Evolutionary conservation across 2,797 vertebrate genomes (phyloP).

Genomic region (Coregonus suidteri): DNA sequence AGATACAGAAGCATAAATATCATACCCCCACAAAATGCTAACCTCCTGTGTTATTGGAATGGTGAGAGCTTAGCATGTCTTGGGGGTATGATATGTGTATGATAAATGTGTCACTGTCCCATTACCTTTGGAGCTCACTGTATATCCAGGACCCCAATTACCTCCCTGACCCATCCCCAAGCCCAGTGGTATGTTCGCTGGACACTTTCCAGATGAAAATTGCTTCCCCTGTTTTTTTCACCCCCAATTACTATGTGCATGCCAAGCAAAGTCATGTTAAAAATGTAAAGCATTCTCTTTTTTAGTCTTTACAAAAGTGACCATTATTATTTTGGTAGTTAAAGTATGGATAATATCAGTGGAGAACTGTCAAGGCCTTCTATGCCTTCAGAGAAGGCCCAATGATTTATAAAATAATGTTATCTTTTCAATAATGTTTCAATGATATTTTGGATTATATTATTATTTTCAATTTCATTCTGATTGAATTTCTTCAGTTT

Average conservation of each 20-base stretch:
- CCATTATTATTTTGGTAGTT: not conserved
- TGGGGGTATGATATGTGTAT: no score
- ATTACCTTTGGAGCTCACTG: no score
- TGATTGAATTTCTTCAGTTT: no score
- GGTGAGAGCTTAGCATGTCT: no score
- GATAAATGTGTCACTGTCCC: not conserved
- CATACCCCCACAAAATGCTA: no score
- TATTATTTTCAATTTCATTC: no score
- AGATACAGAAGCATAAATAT: no score
- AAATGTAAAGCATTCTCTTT: not conserved
- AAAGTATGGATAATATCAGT: not conserved
- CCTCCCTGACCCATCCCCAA: conserved; percentile 11
- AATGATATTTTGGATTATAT: no score
- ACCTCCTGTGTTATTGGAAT: no score
- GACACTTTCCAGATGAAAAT: conserved; percentile 8
- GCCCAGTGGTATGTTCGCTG: conserved; percentile 15
- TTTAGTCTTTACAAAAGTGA: not conserved
- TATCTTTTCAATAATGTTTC: no score
- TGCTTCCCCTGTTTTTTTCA: not conserved
- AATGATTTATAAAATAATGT: no score
- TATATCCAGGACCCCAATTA: conserved; percentile 11
- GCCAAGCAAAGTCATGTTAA: not conserved
- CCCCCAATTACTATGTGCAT: not conserved
- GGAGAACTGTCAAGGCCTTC: not conserved
- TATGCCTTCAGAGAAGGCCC: no score